Base-by-base conservation (phyloP, 1,140 invertebrate genomes). In the Parapsyche elsis region DNA sequence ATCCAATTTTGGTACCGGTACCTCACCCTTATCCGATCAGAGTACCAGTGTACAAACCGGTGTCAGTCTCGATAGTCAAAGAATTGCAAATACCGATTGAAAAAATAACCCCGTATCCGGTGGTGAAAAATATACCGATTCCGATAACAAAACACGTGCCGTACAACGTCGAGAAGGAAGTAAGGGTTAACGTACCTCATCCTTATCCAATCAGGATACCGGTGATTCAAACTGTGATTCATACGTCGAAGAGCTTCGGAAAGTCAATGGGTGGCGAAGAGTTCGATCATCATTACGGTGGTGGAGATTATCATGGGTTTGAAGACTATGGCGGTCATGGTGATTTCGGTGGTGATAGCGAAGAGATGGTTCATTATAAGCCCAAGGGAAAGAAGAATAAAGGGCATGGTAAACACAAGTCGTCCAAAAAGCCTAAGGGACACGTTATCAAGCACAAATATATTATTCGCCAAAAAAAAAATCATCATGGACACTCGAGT, bases 201-300 rank as follows among this genome's bases (percentile, higher is more conserved):
- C 93, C 93, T 0, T 94, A 93, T 80, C 93, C 93, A 9, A 91
- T 94, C 12, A 92, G 94, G 84, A 90, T 94, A 71, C 93, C 93
- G 14, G 89, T 94, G 23, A 93, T 93, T 84, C 94, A 94, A 83
- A 92, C 92, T 57, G 88, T 94, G 71, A 89, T 90, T 83, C 91
- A 92, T 75, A 87, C 88, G 71, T 82, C 76, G 7, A 78, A 78
- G 19, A 10, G 23, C 46, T 67, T 67, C 24, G 64, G 64, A 4
- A 19, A 61, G 5, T 53, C 49, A 19, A 67, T 26, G 64, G 44
- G 21, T 4, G 10, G 26, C 38, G 23, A 2, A 10, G 24, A 16
- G 5, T 71, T 71, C 1, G 38, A 71, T 71, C 10, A 71, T 71
- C 67, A 71, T 14, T 7, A 38, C 16, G 38, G 5, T 14, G 38